Base-by-base conservation (phyloP, 1,140 invertebrate genomes). In the Ceratina australensis region DNA sequence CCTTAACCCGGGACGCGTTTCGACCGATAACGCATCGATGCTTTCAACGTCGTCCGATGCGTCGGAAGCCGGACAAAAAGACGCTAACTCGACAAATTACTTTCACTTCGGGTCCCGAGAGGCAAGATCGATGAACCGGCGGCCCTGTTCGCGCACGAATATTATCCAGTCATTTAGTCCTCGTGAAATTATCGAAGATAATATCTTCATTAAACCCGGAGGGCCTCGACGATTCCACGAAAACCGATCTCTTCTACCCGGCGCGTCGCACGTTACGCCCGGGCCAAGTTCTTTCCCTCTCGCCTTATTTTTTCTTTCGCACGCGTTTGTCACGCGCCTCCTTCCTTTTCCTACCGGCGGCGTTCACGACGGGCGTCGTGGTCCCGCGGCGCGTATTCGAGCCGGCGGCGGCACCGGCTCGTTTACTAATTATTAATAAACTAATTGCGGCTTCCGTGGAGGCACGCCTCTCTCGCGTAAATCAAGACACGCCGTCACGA, bases 361-460 rank as follows among this genome's bases (percentile, higher is more conserved):
- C 15, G 47, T 73, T 78, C 76, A 72, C 77, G 68, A 54, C 63
- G 33, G 33, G 71, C 61, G 72, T 64, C 33, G 57, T n/a, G 18
- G 49, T 68, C 56, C 47, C 77, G 78, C 72, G 24, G 47, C 59
- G 60, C 77, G 66, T 47, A 60, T 59, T 59, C 72, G 64, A 65
- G 28, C 28, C 28, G 5, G 68, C 67, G 64, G 78, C 64, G 63
- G 69, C 65, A 52, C 74, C 65, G 61, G 82, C 75, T 79, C 84
- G 86, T 87, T 87, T 82, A 83, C 84, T 86, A 87, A 87, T 87
- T 86, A 91, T 91, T 91, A 91, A 91, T 91, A 91, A 91, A 91
- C 90, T 90, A 91, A 91, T 90, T 91, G 90, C 85, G 87, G 89
- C 90, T 91, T 89, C 90, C 87, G 90, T 88, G 74, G 76, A 76